Conservation (phyloP, 2,113 vertebrate species). For the Prochilodus magdalenae region DNA sequence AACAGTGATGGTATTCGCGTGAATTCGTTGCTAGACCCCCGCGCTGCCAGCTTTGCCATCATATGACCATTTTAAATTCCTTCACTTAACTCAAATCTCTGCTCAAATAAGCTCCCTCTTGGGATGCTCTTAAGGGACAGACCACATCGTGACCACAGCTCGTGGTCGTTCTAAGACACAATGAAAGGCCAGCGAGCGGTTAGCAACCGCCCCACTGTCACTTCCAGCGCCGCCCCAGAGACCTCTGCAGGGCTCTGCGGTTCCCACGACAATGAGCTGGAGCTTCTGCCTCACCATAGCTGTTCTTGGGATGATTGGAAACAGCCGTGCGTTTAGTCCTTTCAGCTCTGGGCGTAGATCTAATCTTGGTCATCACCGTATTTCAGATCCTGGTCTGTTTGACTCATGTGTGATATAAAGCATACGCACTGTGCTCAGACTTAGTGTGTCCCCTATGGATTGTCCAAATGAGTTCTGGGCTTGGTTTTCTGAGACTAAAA, state of each 20-base stretch:
- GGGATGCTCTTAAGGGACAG: background rate
- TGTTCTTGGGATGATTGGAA: background rate
- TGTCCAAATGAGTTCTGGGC: too few relatives aligned
- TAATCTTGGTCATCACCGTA: background rate
- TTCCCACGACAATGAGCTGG: conserved; percentile 43
- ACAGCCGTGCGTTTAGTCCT: background rate
- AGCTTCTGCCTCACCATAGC: conserved; percentile 17
- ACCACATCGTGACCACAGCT: conserved; percentile 14
- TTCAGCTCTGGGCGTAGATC: background rate
- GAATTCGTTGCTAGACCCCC: background rate
- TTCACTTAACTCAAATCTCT: background rate
- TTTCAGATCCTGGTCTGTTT: background rate
- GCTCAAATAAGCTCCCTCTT: conserved; percentile 17
- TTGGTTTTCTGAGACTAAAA: background rate
- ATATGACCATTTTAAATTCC: conserved; percentile 3
- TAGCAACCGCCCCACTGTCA: conserved; percentile 51
- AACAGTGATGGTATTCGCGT: too few relatives aligned
- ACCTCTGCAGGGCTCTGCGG: conserved; percentile 45
- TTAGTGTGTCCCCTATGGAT: too few relatives aligned
- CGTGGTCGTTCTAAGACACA: background rate
- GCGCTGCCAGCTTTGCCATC: background rate
- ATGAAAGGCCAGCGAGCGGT: conserved; percentile 39
- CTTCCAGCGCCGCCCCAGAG: conserved; percentile 49
- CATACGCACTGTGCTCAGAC: too few relatives aligned
- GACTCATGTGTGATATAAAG: background rate